Evolutionary conservation across 2,888 invertebrate species (phyloP), one percentile per base, ranked within the genome.

Genomic region (Anoncus sp.): DNA sequence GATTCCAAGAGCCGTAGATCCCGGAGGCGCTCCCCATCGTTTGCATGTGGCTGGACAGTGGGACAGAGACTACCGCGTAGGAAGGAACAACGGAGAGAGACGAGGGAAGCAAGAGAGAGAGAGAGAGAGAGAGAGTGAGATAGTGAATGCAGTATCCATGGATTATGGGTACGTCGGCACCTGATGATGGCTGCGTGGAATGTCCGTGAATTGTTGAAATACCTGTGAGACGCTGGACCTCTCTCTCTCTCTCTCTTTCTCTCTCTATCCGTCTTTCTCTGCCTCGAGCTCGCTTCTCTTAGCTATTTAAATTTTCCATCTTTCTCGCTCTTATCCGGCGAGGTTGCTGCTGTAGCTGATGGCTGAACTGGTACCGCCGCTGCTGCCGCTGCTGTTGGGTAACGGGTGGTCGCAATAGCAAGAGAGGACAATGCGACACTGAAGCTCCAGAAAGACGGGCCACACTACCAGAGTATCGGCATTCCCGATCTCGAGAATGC

Each of bases 161-260:
- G 75, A 40, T 20, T 53, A 75, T 57, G 65, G 53, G 47, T 7
- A 66, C 27, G 51, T 76, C 31, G 60, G 60, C 72, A 74, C 67
- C 62, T 74, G 69, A 70, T 67, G 31, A 65, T 71, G 69, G 35
- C 53, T 57, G 31, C 49, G 65, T 60, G 65, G 69, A 75, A 78
- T 75, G 75, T 65, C 55, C 69, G 49, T 60, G 51, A 75, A 81
- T 81, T 49, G 75, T 79, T 75, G 74, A 57, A 79, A 77, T 73
- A 77, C 70, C 75, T 49, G 45, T 14, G 70, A 60, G 27, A 49
- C 16, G 40, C 38, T 18, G 31, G 38, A 27, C 27, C 47, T 59
- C 53, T 14, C 22, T 35, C 12, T 59, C 59, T 43, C 59, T 40
- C 22, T 22, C 43, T 24, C 27, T 27, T 31, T 22, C 16, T 18